Evolutionary conservation across 2,113 vertebrate species (phyloP), one percentile per base, ranked within the genome.

Genomic region (Chaenocephalus aceratus): DNA sequence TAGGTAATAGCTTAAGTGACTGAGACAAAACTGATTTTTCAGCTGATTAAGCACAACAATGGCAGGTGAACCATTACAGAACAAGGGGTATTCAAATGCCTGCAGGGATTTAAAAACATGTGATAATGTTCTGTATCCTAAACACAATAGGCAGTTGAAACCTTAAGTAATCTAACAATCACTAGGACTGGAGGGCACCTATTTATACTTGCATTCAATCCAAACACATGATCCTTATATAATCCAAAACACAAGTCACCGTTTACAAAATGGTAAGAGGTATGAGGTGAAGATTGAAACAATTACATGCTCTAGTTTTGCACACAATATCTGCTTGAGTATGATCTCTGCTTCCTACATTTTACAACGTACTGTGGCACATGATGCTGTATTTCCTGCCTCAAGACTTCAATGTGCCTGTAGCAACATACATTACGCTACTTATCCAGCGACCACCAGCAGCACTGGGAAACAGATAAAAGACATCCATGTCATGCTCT

Each of bases 401-500:
- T 68, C 64, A 14, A 14, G 5, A 58, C 62, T 54, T 67, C 49
- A 71, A 9, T 12, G 41, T 51, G 71, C 62, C 48, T 10, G 14
- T 13, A 61, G 79, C 63, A 46, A 73, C 57, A 44, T 10, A 60
- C 30, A 16, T 16, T 5, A 21, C 3, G 5, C 74, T 54, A 78
- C 77, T 49, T 58, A 60, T 59, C 62, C 56, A 63, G 64, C 57
- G 79, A 81, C 61, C 36, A 78, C 21, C 66, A 63, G 72, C 75
- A 79, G 30, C 54, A 60, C 30, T 49, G 8, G 5, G 12, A 30
- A 21, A 63, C 21, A 76, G 74, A 63, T 66, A 18, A 85, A 75
- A 83, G 75, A 72, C 78, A 77, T 49, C 30, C 58, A 70, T 79
- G 77, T 54, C 80, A 86, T 41, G 76, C 86, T 91, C 76, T 51